Conservation (phyloP, 2,888 invertebrate genomes). For the Biston betularia region DNA sequence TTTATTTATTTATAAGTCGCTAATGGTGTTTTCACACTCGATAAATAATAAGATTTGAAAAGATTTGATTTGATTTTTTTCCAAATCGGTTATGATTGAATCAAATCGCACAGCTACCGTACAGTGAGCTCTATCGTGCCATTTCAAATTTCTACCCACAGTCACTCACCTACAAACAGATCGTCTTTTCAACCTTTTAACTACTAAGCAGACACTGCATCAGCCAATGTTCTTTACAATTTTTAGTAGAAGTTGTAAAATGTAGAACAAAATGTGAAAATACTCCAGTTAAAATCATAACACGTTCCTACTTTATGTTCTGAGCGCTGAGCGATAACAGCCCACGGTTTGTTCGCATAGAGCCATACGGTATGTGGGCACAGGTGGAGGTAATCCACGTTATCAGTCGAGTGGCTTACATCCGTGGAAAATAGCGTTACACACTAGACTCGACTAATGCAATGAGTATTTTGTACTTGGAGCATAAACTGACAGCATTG, state of each 20-base stretch:
- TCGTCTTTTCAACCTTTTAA: too few species aligned
- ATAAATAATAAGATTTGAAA: too few species aligned
- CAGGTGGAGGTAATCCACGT: constrained; percentile 43
- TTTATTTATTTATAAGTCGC: too few species aligned
- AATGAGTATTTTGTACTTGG: constrained; percentile 7
- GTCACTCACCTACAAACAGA: not conserved
- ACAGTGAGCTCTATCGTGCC: too few species aligned
- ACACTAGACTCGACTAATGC: constrained; percentile 21
- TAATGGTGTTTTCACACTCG: too few species aligned
- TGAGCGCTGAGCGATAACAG: constrained; percentile 8
- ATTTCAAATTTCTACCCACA: not conserved
- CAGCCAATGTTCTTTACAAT: not conserved
- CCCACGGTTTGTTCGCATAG: constrained; percentile 4
- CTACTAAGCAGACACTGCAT: too few species aligned
- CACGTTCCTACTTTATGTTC: constrained; percentile 4
- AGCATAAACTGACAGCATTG: too few species aligned
- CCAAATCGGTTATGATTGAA: too few species aligned
- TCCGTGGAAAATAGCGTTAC: constrained; percentile 45
- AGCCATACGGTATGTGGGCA: constrained; percentile 31
- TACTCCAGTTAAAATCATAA: constrained; percentile 3
- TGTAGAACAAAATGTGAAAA: not conserved
- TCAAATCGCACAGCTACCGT: too few species aligned
- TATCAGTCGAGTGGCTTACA: constrained; percentile 44
- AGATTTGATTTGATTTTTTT: too few species aligned
- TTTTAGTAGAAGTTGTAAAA: not conserved